These are phyloP conservation scores for Subacronicta megacephala DNA, from an alignment of 2,888 invertebrate species.

Conservation along the genomic window DNA sequence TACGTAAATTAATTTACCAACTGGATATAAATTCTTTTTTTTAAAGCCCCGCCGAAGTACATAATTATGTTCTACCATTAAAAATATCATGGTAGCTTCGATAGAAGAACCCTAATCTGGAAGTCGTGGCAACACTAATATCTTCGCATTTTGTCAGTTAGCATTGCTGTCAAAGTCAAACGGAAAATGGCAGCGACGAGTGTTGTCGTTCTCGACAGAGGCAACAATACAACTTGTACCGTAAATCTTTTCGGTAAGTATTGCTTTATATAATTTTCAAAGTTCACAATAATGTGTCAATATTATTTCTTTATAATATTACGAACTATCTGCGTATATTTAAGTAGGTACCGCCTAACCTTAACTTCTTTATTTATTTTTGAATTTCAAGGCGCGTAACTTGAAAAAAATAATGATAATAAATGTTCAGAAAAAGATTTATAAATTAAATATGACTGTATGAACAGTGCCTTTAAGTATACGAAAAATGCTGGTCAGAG, in stretches of 20 bases:
- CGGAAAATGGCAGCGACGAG: conserved; percentile 95
- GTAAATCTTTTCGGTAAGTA: conserved; percentile 98
- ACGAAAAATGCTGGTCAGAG: conserved; percentile 25
- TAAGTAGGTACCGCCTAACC: conserved; percentile 71
- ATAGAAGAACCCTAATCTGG: conserved; percentile 11
- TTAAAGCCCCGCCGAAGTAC: no score
- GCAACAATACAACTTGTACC: conserved; percentile 98
- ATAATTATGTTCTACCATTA: no score
- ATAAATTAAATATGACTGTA: conserved; percentile 11
- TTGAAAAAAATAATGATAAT: conserved; percentile 71
- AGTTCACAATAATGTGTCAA: conserved; percentile 20
- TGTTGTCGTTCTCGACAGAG: conserved; percentile 98
- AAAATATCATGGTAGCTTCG: conserved; percentile 18
- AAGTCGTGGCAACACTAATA: conserved; percentile 39
- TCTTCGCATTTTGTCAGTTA: conserved; percentile 75
- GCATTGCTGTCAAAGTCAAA: conserved; percentile 89
- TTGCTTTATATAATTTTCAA: conserved; percentile 46
- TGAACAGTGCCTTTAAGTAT: conserved; percentile 14
- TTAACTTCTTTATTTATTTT: conserved; percentile 77
- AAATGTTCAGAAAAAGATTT: conserved; percentile 9
- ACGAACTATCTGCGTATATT: conserved; percentile 38
- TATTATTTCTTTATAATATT: conserved; percentile 15
- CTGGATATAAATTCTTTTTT: no score
- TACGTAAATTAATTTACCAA: no score
- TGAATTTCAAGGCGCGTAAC: conserved; percentile 80